Conservation (phyloP, 1,140 invertebrate genomes). For the Drosophila subobscura region DNA sequence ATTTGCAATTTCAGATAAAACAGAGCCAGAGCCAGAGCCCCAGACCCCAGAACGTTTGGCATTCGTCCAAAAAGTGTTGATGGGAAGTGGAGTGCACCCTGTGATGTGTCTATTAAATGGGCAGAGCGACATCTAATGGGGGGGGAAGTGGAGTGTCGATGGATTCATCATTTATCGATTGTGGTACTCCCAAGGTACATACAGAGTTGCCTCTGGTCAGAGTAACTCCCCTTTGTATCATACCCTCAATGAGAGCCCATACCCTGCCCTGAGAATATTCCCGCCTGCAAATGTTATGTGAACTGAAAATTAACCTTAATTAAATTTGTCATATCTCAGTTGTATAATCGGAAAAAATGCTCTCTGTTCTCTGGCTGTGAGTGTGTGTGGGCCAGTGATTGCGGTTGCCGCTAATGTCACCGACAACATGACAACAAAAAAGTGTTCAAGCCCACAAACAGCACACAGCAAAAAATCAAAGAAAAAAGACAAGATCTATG, state of each 20-base stretch:
- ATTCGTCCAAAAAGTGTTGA: background rate
- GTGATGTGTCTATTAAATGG: background rate
- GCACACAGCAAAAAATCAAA: conserved; percentile 45
- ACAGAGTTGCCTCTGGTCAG: background rate
- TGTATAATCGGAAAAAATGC: conserved; percentile 57
- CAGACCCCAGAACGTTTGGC: conserved; percentile 26
- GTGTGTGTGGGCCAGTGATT: conserved; percentile 24
- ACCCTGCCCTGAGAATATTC: conserved; percentile 5
- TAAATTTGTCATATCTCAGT: conserved; percentile 71
- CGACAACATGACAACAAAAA: conserved; percentile 70
- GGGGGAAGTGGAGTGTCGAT: background rate
- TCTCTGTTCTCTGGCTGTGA: background rate
- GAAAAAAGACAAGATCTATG: conserved; percentile 73
- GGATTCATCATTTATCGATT: background rate
- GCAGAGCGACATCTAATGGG: conserved; percentile 13
- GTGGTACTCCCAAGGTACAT: no score
- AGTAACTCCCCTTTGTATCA: no score
- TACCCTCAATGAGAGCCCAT: background rate
- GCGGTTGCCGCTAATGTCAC: conserved; percentile 56
- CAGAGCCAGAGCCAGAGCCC: conserved; percentile 18
- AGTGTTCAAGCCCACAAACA: conserved; percentile 48
- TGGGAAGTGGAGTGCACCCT: conserved; percentile 30
- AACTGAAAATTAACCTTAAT: conserved; percentile 69
- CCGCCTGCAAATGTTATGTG: conserved; percentile 34
- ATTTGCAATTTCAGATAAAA: conserved; percentile 76